Evolutionary conservation across 2,888 invertebrate species (phyloP).

Genomic region (Coenonympha arcania): DNA sequence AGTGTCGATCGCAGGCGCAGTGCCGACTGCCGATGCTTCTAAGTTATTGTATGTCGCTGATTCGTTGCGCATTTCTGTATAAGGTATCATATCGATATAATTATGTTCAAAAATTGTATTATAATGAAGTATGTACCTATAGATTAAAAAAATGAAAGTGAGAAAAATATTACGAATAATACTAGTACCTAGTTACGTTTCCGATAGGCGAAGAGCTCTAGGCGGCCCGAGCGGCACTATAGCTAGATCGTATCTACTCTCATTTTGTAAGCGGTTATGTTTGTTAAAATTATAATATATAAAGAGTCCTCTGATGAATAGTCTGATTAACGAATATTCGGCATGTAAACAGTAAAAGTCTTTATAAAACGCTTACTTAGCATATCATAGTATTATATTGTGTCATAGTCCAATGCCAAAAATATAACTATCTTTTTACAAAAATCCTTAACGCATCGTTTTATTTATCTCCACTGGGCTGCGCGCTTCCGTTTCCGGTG

Average conservation of each 20-base stretch:
- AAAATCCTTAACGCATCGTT: conserved; percentile 69
- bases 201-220: conserved; percentile 64
- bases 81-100: conserved; percentile 70
- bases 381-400: conserved; percentile 76
- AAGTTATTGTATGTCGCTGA: conserved; percentile 66
- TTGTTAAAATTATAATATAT: conserved; percentile 73
- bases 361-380: conserved; percentile 76
- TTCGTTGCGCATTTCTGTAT: conserved; percentile 71
- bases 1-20: conserved; percentile 66
- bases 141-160: conserved; percentile 72
- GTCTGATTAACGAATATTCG: conserved; percentile 74
- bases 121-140: conserved; percentile 70
- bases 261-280: conserved; percentile 72
- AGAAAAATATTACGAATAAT: conserved; percentile 71
- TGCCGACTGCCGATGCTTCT: conserved; percentile 67
- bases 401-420: conserved; percentile 76
- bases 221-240: conserved; percentile 58
- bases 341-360: conserved; percentile 75
- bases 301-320: conserved; percentile 74
- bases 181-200: conserved; percentile 70
- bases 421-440: conserved; percentile 76
- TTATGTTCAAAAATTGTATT: conserved; percentile 73
- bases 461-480: conserved; percentile 55
- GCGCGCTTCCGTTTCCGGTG: conserved; percentile 3
- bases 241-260: conserved; percentile 62